phyloP scores from a whole-genome alignment of 2,888 invertebrate genomes.

The Punctoribates punctum region DNA sequence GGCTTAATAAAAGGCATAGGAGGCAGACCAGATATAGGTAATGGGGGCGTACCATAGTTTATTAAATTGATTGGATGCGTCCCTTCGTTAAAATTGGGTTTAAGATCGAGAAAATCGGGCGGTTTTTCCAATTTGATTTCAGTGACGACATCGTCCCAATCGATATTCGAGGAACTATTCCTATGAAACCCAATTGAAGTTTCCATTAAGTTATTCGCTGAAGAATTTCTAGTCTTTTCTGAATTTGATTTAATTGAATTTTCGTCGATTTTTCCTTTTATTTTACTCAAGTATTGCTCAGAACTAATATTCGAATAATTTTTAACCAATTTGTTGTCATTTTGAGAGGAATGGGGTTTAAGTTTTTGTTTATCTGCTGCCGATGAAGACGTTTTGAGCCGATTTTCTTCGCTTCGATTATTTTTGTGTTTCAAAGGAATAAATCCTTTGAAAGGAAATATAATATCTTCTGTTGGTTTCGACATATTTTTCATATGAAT shows the following conservation, averaged over 20 bases:
- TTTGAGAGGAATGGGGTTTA: not conserved
- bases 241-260: no score
- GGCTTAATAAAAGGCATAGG: not conserved
- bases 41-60: not conserved
- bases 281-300: no score
- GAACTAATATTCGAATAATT: not conserved
- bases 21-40: not conserved
- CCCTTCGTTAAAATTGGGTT: not conserved
- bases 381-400: not conserved
- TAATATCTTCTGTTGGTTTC: not conserved
- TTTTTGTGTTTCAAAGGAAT: not conserved
- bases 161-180: not conserved
- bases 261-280: not conserved
- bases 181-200: not conserved
- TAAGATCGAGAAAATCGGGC: not conserved
- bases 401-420: not conserved
- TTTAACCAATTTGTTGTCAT: not conserved
- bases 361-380: not conserved
- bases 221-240: no score
- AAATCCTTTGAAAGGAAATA: not conserved
- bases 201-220: not conserved
- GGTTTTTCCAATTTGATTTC: not conserved
- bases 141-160: conserved; percentile 8
- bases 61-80: not conserved
- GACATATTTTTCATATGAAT: not conserved